Evolutionary conservation across 30 jellyfish, hydroid and myxozoan species (phyloP).

Genomic region (Nemopilema nomurai): DNA sequence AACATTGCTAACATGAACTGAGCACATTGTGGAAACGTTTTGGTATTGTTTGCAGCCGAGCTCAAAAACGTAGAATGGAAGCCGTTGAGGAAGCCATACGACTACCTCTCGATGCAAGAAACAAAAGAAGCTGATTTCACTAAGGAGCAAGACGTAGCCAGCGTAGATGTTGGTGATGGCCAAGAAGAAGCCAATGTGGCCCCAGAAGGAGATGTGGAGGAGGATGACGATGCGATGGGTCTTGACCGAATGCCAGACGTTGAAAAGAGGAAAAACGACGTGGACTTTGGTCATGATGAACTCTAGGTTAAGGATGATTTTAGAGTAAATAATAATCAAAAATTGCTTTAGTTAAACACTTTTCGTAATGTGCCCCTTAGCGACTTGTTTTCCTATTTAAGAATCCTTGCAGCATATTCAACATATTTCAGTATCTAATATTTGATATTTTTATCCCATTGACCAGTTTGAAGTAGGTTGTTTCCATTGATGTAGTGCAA

Average conservation of each 20-base stretch:
- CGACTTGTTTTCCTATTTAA: too few species aligned
- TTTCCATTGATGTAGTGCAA: too few species aligned
- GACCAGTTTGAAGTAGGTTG: too few species aligned
- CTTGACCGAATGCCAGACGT: background rate
- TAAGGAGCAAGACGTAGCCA: background rate
- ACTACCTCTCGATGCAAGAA: slow-evolving; percentile 16
- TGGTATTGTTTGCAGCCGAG: slow-evolving; percentile 13
- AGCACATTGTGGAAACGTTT: too few species aligned
- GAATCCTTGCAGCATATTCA: too few species aligned
- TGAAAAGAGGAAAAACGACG: background rate
- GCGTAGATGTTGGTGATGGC: slow-evolving; percentile 3
- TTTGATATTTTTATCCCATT: too few species aligned
- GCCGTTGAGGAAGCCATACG: slow-evolving; percentile 32
- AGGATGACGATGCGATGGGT: background rate
- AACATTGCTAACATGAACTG: too few species aligned
- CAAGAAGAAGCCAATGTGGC: background rate
- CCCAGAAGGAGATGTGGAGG: background rate
- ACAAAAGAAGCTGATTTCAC: background rate
- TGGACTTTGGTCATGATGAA: background rate
- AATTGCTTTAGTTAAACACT: too few species aligned
- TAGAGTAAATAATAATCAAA: too few species aligned
- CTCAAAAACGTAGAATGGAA: slow-evolving; percentile 32
- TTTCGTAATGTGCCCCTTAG: too few species aligned
- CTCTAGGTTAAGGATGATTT: too few species aligned
- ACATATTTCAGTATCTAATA: too few species aligned